phyloP scores from a whole-genome alignment of 2,888 invertebrate species.

The Bhutanitis thaidina region DNA sequence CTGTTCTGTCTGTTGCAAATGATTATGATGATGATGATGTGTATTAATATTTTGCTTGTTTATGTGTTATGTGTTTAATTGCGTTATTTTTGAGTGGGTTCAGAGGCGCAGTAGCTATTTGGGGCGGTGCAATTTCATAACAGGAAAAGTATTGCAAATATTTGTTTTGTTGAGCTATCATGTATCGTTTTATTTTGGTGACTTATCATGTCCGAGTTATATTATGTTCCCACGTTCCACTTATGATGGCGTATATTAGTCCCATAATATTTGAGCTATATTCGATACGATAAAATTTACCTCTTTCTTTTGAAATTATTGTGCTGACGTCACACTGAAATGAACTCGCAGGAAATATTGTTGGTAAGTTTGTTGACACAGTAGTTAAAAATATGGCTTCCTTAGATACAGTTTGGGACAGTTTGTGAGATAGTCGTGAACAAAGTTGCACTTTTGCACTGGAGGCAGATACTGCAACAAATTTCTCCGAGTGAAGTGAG shows the following conservation, averaged over 20 bases:
- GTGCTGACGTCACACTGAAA: constrained; percentile 50
- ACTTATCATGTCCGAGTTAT: constrained; percentile 8
- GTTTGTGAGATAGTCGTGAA: constrained; percentile 44
- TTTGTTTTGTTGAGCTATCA: constrained; percentile 19
- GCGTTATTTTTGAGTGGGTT: too few species aligned
- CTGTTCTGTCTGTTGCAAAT: too few species aligned
- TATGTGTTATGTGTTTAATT: too few species aligned
- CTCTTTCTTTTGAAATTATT: constrained; percentile 44
- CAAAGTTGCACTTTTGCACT: constrained; percentile 56
- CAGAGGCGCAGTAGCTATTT: too few species aligned
- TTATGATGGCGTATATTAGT: not conserved
- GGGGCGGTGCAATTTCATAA: too few species aligned
- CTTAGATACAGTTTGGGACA: constrained; percentile 49
- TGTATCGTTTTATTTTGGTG: constrained; percentile 19
- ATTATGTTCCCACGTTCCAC: constrained; percentile 21
- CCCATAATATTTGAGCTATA: constrained; percentile 24
- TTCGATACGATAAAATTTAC: constrained; percentile 28
- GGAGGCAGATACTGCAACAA: constrained; percentile 45
- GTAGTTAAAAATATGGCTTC: constrained; percentile 53
- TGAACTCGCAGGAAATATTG: constrained; percentile 49
- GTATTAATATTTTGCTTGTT: too few species aligned
- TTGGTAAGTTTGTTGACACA: constrained; percentile 57
- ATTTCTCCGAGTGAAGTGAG: constrained; percentile 32
- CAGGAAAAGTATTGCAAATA: too few species aligned
- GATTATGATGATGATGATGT: too few species aligned